Base-by-base conservation (phyloP, 2,113 vertebrate species). In the Muscicapa adusta region DNA sequence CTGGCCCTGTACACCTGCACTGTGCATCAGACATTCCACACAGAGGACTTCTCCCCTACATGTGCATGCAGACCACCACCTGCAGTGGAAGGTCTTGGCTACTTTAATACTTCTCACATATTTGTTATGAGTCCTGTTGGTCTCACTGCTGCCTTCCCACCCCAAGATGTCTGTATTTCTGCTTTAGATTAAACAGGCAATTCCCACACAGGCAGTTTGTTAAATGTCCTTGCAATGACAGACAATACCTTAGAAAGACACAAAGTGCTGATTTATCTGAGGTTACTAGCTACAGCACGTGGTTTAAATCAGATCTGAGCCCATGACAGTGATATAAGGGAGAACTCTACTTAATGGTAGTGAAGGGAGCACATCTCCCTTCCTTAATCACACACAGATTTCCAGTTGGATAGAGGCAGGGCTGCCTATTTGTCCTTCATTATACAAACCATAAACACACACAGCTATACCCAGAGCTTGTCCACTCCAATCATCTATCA, bases 371-470 rank as follows among this genome's bases (percentile, higher is more conserved):
- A 80, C 58, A 94, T 88, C 91, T 96, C 43, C 54, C 63, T 85
- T 78, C 61, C 66, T 92, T 96, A 96, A 94, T 95, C 72, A 94
- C 56, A 94, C 65, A 86, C 92, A 96, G 85, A 83, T 95, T 96
- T 93, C 47, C 79, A 93, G 56, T 58, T 83, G 80, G 54, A 82
- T 31, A 80, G 60, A 77, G 79, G 63, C 51, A 76, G 34, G 72
- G 31, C 79, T 86, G 92, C 56, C 76, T 94, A 66, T 93, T 96
- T 95, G 88, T 90, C 76, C 92, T 88, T 77, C 79, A 67, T 90
- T 94, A 88, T 47, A 43, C 16, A 92, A 96, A 90, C 48, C 79
- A 84, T 83, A 90, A 96, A 94, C 51, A 90, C 82, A 88, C 79
- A 68, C 29, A 61, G 0, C 1, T 75, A 77, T 58, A 90, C 7